Conservation (phyloP, 1,140 invertebrate genomes). For the Thaumatotibia leucotreta region DNA sequence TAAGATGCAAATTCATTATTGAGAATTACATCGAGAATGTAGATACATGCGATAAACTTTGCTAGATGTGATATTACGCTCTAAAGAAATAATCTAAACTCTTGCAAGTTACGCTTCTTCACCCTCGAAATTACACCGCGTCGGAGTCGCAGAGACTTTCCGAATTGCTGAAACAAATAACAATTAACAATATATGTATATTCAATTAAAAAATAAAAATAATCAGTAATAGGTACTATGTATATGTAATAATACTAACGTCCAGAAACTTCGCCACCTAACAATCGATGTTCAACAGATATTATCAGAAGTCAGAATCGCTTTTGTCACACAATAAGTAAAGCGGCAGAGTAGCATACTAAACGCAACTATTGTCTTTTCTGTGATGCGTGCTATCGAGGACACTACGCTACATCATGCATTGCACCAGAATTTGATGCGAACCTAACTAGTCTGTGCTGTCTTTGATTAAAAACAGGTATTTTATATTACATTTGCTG, state of each 20-base stretch:
- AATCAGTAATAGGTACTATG: not conserved
- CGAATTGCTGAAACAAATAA: conserved; percentile 32
- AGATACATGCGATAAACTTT: not conserved
- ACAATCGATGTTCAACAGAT: too few species aligned
- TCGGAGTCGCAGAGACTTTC: conserved; percentile 40
- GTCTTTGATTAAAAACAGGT: too few species aligned
- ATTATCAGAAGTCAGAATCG: too few species aligned
- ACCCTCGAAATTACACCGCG: conserved; percentile 44
- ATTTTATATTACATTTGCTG: too few species aligned
- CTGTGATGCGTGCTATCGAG: too few species aligned
- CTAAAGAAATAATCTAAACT: not conserved
- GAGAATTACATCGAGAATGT: not conserved
- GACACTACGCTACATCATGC: too few species aligned
- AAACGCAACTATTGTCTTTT: too few species aligned
- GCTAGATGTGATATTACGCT: not conserved
- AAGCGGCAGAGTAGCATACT: too few species aligned
- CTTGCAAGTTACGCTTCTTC: conserved; percentile 16
- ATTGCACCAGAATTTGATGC: too few species aligned
- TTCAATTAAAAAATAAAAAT: not conserved
- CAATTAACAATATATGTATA: not conserved
- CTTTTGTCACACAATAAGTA: too few species aligned
- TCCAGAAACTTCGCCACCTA: too few species aligned
- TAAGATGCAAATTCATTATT: not conserved
- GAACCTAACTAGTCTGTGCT: too few species aligned
- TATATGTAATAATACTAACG: not conserved